Conservation (phyloP, 2,113 vertebrate genomes). For the Tragelaphus buxtoni region DNA sequence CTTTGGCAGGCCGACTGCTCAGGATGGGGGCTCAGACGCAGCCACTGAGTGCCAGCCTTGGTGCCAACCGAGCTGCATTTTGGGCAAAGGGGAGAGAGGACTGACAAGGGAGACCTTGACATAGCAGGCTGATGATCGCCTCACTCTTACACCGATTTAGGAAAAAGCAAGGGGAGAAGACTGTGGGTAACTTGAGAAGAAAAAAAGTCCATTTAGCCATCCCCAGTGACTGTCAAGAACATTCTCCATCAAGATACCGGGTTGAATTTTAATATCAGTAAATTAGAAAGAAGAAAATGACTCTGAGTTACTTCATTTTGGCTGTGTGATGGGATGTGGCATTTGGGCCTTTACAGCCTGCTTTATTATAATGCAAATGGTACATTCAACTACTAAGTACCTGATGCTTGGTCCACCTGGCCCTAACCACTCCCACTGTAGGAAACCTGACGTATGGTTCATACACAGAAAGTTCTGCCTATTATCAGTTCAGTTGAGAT, state of each 20-base stretch:
- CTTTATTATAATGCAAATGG: background rate
- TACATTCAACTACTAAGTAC: background rate
- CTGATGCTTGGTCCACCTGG: background rate
- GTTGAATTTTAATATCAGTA: background rate
- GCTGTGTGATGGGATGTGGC: background rate
- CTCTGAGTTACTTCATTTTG: background rate
- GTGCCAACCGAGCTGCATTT: background rate
- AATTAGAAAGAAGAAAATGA: background rate
- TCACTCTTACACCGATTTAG: background rate
- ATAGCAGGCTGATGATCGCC: background rate
- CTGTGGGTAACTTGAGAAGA: background rate
- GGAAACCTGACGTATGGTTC: background rate
- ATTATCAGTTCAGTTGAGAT: background rate
- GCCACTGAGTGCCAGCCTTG: too few species aligned
- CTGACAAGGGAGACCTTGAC: too few species aligned
- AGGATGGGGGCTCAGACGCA: fast-evolving
- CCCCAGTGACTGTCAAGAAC: background rate
- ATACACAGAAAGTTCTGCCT: background rate
- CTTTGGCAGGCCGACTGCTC: background rate
- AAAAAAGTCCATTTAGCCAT: background rate
- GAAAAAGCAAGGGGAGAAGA: background rate
- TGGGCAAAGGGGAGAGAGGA: background rate
- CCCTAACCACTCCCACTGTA: background rate
- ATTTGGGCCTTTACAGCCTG: background rate
- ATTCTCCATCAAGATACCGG: background rate